These are phyloP conservation scores for Eucera pruinosa DNA, from an alignment of 2,888 invertebrate species.

Conservation along the genomic window DNA sequence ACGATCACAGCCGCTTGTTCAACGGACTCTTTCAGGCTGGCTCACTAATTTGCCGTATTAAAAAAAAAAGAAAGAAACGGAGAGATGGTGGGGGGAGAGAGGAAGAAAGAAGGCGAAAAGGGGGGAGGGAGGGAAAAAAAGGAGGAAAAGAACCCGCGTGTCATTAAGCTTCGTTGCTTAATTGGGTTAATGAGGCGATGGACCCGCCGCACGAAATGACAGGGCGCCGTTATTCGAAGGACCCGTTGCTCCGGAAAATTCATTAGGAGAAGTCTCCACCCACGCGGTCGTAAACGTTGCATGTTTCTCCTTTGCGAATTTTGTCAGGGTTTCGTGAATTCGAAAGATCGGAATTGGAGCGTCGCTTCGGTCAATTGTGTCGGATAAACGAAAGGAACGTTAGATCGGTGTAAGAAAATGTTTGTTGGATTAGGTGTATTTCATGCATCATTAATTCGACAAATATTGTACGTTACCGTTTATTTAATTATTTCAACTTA, in stretches of 20 bases:
- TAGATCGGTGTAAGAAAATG: too few relatives aligned
- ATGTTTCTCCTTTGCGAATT: neutral
- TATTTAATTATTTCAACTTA: too few relatives aligned
- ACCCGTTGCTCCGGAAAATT: conserved; percentile 60
- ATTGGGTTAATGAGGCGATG: conserved; percentile 81
- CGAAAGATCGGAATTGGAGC: neutral
- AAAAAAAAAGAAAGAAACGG: conserved; percentile 24
- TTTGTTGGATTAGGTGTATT: too few relatives aligned
- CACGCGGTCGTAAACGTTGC: conserved; percentile 21
- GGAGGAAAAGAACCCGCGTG: conserved; percentile 67
- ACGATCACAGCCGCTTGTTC: conserved; percentile 65
- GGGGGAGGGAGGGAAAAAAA: conserved; percentile 19
- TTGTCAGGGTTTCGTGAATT: neutral
- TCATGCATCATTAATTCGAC: too few relatives aligned
- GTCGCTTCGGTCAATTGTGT: neutral
- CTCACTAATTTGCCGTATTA: conserved; percentile 72
- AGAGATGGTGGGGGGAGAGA: neutral
- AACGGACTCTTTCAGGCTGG: conserved; percentile 59
- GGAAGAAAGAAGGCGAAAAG: conserved; percentile 13
- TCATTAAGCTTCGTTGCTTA: conserved; percentile 77
- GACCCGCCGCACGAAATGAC: conserved; percentile 73
- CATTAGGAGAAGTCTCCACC: conserved; percentile 55
- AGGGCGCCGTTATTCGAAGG: conserved; percentile 58
- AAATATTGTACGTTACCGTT: too few relatives aligned
- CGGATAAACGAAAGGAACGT: neutral